Evolutionary conservation across 2,888 invertebrate species (phyloP).

Genomic region (Biston stratarius): DNA sequence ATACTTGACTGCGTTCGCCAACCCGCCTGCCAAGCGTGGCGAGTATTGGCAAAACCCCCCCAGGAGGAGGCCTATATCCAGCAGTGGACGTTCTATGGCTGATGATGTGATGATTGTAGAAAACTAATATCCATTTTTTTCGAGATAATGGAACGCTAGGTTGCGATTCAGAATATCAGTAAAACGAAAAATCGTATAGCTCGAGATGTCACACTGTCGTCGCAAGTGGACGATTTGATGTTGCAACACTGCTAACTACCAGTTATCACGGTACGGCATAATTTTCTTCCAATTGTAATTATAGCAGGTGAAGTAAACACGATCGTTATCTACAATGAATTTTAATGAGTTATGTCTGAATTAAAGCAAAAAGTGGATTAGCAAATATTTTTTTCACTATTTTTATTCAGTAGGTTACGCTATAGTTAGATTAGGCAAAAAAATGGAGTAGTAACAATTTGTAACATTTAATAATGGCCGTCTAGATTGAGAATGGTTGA

Average conservation of each 20-base stretch:
- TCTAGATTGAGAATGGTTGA: constrained; percentile 4
- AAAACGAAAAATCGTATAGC: no score
- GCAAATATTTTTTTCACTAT: constrained; percentile 15
- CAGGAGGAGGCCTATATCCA: no score
- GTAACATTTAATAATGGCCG: constrained; percentile 27
- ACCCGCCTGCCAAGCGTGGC: no score
- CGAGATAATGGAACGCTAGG: no score
- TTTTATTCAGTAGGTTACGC: constrained; percentile 15
- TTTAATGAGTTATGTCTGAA: constrained; percentile 24
- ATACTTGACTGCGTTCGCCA: no score
- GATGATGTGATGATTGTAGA: no score
- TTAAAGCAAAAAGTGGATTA: constrained; percentile 16
- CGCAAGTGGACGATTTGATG: no score
- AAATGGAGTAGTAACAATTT: constrained; percentile 12
- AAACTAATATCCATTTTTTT: no score
- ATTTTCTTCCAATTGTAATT: constrained; percentile 13
- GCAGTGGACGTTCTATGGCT: no score
- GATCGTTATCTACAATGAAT: constrained; percentile 13
- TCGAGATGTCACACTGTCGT: no score
- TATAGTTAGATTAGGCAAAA: constrained; percentile 11
- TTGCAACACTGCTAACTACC: not conserved
- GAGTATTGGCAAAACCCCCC: no score
- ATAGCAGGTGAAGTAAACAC: constrained; percentile 13
- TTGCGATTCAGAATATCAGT: no score
- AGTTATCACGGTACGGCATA: not conserved